phyloP scores from a whole-genome alignment of 2,888 invertebrate species.

The Sphaeridia pumilis region DNA sequence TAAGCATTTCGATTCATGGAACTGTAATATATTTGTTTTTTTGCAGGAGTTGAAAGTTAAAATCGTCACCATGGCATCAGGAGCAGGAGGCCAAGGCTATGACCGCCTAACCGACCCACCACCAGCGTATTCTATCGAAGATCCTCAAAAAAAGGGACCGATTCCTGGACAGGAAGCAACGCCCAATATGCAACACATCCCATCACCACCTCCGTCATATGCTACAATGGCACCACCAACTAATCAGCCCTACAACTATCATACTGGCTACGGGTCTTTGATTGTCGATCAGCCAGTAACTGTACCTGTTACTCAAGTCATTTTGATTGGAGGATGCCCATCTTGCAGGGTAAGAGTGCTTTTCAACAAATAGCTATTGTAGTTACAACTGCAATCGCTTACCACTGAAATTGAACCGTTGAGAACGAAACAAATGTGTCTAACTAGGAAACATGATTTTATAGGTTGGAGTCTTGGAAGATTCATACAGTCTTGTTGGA shows the following conservation, averaged over 20 bases:
- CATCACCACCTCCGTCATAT: neutral
- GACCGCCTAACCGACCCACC: constrained; percentile 9
- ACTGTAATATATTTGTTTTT: no score
- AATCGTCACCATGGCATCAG: neutral
- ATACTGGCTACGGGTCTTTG: constrained; percentile 21
- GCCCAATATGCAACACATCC: no score
- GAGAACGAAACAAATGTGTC: no score
- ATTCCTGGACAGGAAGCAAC: neutral
- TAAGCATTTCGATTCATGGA: no score
- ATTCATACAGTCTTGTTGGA: constrained; percentile 74
- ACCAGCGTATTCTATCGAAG: constrained; percentile 8
- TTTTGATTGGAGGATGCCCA: constrained; percentile 76
- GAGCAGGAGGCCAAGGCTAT: no score
- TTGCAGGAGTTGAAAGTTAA: neutral
- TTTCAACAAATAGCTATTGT: neutral
- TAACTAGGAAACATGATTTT: no score
- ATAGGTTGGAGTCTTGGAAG: constrained; percentile 69
- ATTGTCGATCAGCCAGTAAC: constrained; percentile 37
- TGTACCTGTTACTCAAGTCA: constrained; percentile 61
- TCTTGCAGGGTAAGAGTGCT: constrained; percentile 56
- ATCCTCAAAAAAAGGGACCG: neutral
- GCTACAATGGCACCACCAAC: neutral
- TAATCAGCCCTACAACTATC: neutral
- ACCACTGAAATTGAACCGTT: neutral
- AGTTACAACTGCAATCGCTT: neutral